Conservation (phyloP, 2,797 vertebrate species). For the Tokudaia muenninki region DNA sequence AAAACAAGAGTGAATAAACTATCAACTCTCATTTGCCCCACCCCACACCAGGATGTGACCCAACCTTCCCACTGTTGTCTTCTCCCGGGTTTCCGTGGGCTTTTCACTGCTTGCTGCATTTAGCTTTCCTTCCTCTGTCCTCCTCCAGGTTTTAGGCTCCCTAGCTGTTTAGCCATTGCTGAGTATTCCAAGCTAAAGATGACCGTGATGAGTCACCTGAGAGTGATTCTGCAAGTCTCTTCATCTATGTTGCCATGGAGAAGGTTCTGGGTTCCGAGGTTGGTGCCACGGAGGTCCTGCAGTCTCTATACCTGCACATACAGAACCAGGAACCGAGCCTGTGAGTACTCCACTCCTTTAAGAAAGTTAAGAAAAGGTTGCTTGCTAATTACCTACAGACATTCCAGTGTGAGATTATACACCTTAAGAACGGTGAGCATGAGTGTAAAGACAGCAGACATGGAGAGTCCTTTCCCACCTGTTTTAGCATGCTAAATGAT, state of each 20-base stretch:
- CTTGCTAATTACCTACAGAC: not conserved
- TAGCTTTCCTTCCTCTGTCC: conserved; percentile 35
- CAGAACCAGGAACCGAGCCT: conserved; percentile 70
- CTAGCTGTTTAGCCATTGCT: conserved; percentile 5
- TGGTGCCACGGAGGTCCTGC: conserved; percentile 57
- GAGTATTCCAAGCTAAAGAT: conserved; percentile 53
- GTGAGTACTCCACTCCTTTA: conserved; percentile 66
- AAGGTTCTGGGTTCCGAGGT: conserved; percentile 36
- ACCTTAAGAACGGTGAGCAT: not conserved
- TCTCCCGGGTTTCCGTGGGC: not conserved
- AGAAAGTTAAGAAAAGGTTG: not conserved
- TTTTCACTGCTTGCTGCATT: not conserved
- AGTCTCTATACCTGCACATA: conserved; percentile 80
- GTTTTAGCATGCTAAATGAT: conserved; percentile 15
- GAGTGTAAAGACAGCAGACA: not conserved
- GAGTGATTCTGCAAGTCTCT: not conserved
- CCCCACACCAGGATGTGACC: not conserved
- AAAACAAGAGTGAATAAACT: conserved; percentile 17
- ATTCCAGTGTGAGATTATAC: not conserved
- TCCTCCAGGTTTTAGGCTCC: conserved; percentile 24
- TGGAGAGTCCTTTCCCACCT: not conserved
- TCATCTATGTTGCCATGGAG: not conserved
- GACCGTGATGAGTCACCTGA: conserved; percentile 30
- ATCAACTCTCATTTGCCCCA: not conserved
- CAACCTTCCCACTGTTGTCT: not conserved